These are phyloP conservation scores for Seriola quinqueradiata DNA, from an alignment of 2,113 vertebrate genomes.

Conservation along the genomic window DNA sequence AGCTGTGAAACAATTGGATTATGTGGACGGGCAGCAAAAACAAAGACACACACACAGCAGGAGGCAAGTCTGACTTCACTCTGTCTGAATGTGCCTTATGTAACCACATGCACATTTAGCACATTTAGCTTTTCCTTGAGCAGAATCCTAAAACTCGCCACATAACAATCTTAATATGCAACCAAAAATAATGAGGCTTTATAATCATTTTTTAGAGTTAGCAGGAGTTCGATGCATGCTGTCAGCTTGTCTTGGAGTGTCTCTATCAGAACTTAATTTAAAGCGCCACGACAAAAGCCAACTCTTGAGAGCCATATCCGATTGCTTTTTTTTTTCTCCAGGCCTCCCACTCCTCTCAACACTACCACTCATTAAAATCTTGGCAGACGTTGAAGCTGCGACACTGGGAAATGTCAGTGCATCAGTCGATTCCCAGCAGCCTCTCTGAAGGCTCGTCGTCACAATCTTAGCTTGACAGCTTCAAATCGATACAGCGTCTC, in stretches of 20 bases:
- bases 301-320: conserved; percentile 16
- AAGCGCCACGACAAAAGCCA: conserved; percentile 7
- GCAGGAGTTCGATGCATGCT: neutral
- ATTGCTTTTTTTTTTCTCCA: conserved; percentile 14
- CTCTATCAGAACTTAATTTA: conserved; percentile 22
- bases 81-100: neutral
- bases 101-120: neutral
- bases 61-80: neutral
- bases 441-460: conserved; percentile 54
- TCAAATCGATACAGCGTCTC: conserved; percentile 44
- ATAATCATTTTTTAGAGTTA: neutral
- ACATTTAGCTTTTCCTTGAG: neutral
- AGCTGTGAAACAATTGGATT: conserved; percentile 13
- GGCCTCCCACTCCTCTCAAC: conserved; percentile 37
- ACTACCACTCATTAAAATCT: conserved; percentile 45
- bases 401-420: conserved; percentile 50
- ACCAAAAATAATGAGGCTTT: neutral
- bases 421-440: conserved; percentile 42
- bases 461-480: conserved; percentile 45
- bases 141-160: neutral
- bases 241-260: neutral
- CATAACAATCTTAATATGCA: neutral
- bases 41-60: neutral
- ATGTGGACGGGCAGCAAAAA: conserved; percentile 7
- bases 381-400: conserved; percentile 48